Percentiles rank a stretch among this genome's conserved stretches.
Evolutionary conservation across 2,113 vertebrate species (phyloP).

Genomic region (Natator depressus): DNA sequence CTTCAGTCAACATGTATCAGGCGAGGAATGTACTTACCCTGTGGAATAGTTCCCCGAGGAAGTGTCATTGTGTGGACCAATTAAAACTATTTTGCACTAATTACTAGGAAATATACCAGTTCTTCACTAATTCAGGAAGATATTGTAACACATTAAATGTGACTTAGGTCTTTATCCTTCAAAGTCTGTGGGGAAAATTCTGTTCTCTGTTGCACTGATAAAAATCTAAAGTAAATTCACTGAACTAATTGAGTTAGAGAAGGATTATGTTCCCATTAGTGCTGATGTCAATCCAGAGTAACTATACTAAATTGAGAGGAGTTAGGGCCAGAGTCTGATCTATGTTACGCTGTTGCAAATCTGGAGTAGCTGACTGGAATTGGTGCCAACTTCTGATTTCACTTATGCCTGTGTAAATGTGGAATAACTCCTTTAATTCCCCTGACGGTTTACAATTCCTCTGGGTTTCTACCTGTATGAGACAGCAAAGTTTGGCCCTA

Average conservation of each 20-base stretch:
- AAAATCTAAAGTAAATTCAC: background rate
- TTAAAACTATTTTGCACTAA: background rate
- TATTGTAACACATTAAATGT: background rate
- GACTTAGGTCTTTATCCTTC: background rate
- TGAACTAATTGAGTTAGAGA: background rate
- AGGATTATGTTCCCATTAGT: constrained; percentile 13
- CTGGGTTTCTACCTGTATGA: background rate
- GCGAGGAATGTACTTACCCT: background rate
- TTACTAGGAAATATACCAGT: background rate
- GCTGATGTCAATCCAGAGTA: background rate
- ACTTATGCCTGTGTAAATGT: constrained; percentile 12
- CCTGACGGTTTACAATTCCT: background rate
- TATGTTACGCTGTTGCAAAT: background rate
- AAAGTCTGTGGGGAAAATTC: background rate
- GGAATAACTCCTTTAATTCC: background rate
- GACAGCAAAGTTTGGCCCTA: background rate
- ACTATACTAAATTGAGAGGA: background rate
- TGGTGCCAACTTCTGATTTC: constrained; percentile 27
- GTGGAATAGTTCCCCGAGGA: constrained; percentile 5
- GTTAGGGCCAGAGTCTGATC: background rate
- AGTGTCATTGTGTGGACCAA: background rate
- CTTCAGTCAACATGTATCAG: background rate
- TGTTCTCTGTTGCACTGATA: background rate
- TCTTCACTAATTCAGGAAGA: background rate
- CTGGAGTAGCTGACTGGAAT: background rate